Conservation (phyloP, 2,797 vertebrate species). For the Pithecia hirsuta region DNA sequence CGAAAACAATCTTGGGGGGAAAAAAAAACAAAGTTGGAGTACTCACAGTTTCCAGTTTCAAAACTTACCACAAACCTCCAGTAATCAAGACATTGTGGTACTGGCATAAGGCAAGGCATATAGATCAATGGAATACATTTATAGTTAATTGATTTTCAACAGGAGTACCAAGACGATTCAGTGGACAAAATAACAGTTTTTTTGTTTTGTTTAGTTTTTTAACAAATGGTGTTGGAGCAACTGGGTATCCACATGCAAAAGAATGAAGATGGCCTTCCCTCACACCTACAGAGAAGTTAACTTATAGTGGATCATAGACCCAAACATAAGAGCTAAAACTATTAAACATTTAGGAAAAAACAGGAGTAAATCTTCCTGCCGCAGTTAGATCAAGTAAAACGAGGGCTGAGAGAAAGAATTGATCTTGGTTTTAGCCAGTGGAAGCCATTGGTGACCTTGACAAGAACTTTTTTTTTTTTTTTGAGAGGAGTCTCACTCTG, state of each 20-base stretch:
- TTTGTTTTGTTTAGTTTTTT: not conserved
- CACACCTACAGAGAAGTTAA: not conserved
- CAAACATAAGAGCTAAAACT: not conserved
- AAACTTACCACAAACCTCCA: not conserved
- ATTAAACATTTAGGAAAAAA: not conserved
- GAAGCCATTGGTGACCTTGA: not conserved
- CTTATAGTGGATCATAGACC: not conserved
- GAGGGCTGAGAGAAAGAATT: not conserved
- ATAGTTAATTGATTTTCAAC: not conserved
- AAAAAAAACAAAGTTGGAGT: not conserved
- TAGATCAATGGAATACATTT: not conserved
- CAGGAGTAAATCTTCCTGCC: constrained; percentile 26
- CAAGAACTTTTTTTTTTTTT: not conserved
- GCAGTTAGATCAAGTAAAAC: not conserved
- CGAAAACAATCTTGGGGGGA: not conserved
- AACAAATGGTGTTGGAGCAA: not conserved
- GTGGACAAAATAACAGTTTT: not conserved
- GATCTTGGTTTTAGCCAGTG: not conserved
- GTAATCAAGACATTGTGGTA: not conserved
- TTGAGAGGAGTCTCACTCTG: too few species aligned
- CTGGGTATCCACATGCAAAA: not conserved
- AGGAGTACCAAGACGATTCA: not conserved
- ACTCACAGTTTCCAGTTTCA: not conserved
- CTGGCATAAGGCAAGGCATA: not conserved
- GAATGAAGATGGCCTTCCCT: not conserved